Base-by-base conservation (phyloP, 2,113 vertebrate genomes). In the Taxidea taxus region DNA sequence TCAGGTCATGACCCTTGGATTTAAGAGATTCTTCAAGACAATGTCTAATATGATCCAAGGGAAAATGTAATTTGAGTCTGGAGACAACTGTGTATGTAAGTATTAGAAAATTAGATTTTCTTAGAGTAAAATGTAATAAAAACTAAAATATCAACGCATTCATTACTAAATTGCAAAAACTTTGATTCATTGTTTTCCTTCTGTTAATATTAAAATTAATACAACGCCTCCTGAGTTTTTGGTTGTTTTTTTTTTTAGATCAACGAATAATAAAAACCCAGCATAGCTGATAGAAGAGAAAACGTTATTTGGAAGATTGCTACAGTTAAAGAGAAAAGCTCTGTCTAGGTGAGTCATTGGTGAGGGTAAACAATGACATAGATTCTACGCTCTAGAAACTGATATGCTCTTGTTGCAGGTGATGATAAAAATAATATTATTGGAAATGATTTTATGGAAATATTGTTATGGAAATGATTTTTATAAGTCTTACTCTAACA, bases 31-130 rank as follows among this genome's bases (percentile, higher is more conserved):
- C 66, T 7, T 66, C 88, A 95, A 88, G 78, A 62, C 2, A 27
- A 70, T 54, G 56, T 86, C 31, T 23, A 75, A 42, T 51, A 37
- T 83, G 91, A 80, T 68, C 34, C 31, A 77, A 94, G 90, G 80
- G 80, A 95, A 83, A 92, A 88, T 70, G 64, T 97, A 97, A 78
- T 93, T 98, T 96, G 74, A 84, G 49, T 97, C 75, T 97, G 96
- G 94, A 97, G 42, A 14, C 86, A 97, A 72, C 1, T 95, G 66
- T 97, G 60, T 9, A 29, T 96, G 97, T 98, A 92, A 97, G 96
- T 89, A 37, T 95, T 62, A 14, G 85, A 44, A 96, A 98, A 98
- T 95, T 86, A 95, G 54, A 96, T 97, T 92, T 92, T 97, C 92
- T 95, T 34, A 44, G 87, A 12, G 25, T 74, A 49, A 96, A 94